Conservation (phyloP, 37 sponge, comb jelly and placozoan species). For the Halisarca cf. caerulea region DNA sequence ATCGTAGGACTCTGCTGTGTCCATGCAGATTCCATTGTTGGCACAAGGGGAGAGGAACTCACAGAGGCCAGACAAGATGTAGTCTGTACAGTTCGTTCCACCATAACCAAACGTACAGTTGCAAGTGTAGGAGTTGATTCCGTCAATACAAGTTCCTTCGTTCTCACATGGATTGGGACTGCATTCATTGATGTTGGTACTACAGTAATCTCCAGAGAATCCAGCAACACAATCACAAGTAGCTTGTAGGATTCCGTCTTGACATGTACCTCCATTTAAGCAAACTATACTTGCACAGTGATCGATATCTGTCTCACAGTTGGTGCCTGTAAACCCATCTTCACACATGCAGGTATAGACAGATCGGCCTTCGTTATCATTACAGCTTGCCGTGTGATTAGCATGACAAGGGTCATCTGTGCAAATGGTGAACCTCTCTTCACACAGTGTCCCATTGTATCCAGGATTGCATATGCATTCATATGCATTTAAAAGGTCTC, state of each 20-base stretch:
- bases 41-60: conserved; percentile 23
- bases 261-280: neutral
- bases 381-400: neutral
- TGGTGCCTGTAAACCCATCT: conserved; percentile 46
- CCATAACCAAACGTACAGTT: neutral
- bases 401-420: conserved; percentile 32
- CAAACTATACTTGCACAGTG: conserved; percentile 4
- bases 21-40: conserved; percentile 37
- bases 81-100: neutral
- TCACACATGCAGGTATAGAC: conserved; percentile 34
- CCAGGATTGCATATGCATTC: conserved; percentile 31
- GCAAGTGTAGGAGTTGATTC: conserved; percentile 8
- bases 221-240: conserved; percentile 4
- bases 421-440: conserved; percentile 46
- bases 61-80: conserved; percentile 21
- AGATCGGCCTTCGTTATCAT: neutral
- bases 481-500: neutral
- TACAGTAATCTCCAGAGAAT: neutral
- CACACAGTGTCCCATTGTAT: conserved; percentile 61
- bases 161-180: neutral
- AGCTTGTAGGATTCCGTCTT: neutral
- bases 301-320: conserved; percentile 34
- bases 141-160: neutral
- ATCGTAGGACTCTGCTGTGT: conserved; percentile 3
- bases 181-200: conserved; percentile 9